These are phyloP conservation scores for Sarcophaga carnaria DNA, from an alignment of 2,888 invertebrate species.

Conservation along the genomic window DNA sequence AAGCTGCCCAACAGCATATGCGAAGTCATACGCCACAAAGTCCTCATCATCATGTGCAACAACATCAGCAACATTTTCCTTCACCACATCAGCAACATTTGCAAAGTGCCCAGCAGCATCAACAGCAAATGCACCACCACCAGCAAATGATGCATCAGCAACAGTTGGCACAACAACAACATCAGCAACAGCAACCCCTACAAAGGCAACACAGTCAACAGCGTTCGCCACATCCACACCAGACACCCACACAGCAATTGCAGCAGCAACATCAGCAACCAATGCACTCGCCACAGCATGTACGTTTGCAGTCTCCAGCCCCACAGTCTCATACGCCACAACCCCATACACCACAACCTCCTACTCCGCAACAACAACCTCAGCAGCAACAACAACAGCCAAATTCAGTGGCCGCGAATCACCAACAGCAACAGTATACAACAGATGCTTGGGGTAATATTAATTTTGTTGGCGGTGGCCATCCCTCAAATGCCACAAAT, in stretches of 20 bases:
- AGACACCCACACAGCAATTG: conserved; percentile 74
- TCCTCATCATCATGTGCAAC: conserved; percentile 76
- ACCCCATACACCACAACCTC: conserved; percentile 73
- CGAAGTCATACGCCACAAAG: conserved; percentile 76
- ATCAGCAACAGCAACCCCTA: conserved; percentile 73
- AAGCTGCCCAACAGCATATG: conserved; percentile 73
- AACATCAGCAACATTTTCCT: conserved; percentile 75
- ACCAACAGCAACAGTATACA: conserved; percentile 69
- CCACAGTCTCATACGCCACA: conserved; percentile 73
- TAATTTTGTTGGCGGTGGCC: conserved; percentile 68
- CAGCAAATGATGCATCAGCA: conserved; percentile 76
- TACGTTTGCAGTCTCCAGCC: conserved; percentile 75
- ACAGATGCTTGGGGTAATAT: conserved; percentile 75
- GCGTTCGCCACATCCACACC: conserved; percentile 79
- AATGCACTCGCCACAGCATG: conserved; percentile 76
- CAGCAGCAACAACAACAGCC: conserved; percentile 72
- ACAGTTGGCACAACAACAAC: conserved; percentile 77
- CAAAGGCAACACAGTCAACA: conserved; percentile 74
- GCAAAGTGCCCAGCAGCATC: conserved; percentile 75
- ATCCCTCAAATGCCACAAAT: conserved; percentile 59
- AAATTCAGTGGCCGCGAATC: conserved; percentile 68
- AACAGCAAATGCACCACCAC: conserved; percentile 72
- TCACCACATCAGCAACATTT: conserved; percentile 77
- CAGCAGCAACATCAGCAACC: conserved; percentile 77
- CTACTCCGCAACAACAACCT: conserved; percentile 72